phyloP scores from a whole-genome alignment of 2,888 invertebrate species.

The Andrena chrysosceles region DNA sequence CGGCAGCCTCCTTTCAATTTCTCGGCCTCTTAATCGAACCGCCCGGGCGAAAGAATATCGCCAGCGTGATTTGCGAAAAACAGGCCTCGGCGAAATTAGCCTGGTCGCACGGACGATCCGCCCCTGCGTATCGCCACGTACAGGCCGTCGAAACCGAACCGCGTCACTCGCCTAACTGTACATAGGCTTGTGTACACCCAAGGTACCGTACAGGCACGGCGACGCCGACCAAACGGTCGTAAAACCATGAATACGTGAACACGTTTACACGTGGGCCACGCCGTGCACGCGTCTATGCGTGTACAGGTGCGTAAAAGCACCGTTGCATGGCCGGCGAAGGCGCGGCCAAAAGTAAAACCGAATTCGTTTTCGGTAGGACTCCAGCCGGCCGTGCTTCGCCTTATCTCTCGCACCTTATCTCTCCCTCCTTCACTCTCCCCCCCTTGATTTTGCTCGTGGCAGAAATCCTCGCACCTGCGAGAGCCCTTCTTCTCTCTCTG shows the following conservation, averaged over 20 bases:
- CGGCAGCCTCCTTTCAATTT: conserved; percentile 5
- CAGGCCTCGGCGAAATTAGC: neutral
- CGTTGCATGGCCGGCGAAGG: conserved; percentile 70
- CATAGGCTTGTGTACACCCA: conserved; percentile 71
- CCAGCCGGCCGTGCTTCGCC: conserved; percentile 48
- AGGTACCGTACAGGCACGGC: conserved; percentile 69
- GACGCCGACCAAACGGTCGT: conserved; percentile 67
- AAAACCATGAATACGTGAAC: conserved; percentile 72
- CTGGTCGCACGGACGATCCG: conserved; percentile 35
- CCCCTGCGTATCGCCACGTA: conserved; percentile 71
- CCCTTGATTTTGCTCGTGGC: neutral
- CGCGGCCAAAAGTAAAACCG: conserved; percentile 82
- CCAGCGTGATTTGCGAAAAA: neutral
- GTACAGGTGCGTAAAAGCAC: conserved; percentile 76
- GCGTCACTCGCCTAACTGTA: conserved; percentile 83
- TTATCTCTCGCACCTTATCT: conserved; percentile 58
- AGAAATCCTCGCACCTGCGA: too few species aligned
- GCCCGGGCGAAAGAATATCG: neutral
- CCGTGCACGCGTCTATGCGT: conserved; percentile 71
- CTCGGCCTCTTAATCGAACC: neutral
- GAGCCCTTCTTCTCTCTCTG: too few species aligned
- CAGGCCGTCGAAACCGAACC: conserved; percentile 78
- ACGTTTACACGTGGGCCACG: conserved; percentile 68
- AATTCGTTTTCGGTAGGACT: conserved; percentile 82
- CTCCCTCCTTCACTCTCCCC: conserved; percentile 20